Evolutionary conservation across 2,113 vertebrate species (phyloP).

Genomic region (Melospiza melodia): DNA sequence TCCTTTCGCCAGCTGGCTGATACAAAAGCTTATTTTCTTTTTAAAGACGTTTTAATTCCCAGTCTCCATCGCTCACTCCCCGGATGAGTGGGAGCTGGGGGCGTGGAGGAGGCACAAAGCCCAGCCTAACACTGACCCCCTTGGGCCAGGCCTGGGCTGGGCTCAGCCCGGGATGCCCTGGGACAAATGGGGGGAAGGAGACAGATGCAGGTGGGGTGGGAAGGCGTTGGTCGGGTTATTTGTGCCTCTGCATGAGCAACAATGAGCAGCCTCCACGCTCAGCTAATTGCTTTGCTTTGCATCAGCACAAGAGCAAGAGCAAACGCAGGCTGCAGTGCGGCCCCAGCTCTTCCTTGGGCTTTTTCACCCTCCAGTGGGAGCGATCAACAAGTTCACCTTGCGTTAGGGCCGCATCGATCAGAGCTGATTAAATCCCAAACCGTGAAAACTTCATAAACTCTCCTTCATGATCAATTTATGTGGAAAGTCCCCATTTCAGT

Average conservation of each 20-base stretch:
- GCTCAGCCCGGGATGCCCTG: not conserved
- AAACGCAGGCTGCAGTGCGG: not conserved
- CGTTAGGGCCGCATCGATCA: slow-evolving; percentile 43
- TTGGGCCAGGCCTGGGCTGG: accelerated
- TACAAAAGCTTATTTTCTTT: slow-evolving; percentile 73
- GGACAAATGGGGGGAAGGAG: not conserved
- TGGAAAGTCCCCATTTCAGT: not conserved
- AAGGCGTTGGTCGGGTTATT: slow-evolving; percentile 64
- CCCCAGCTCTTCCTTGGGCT: not conserved
- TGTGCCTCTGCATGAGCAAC: slow-evolving; percentile 59
- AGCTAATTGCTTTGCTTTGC: slow-evolving; percentile 62
- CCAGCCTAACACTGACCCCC: slow-evolving; percentile 18
- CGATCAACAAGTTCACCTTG: slow-evolving; percentile 43
- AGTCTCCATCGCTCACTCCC: slow-evolving; percentile 4
- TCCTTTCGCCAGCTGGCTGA: slow-evolving; percentile 72
- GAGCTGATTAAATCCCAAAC: slow-evolving; percentile 52
- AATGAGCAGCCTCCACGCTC: slow-evolving; percentile 48
- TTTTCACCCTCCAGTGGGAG: slow-evolving; percentile 34
- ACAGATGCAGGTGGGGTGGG: not conserved
- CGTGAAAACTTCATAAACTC: slow-evolving; percentile 41
- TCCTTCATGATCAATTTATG: slow-evolving; percentile 9
- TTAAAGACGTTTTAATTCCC: slow-evolving; percentile 62
- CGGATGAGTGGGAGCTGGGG: not conserved
- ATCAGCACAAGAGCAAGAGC: slow-evolving; percentile 41
- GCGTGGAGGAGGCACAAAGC: not conserved